phyloP scores from a whole-genome alignment of 2,888 invertebrate genomes.

The Leucophenga montana region DNA sequence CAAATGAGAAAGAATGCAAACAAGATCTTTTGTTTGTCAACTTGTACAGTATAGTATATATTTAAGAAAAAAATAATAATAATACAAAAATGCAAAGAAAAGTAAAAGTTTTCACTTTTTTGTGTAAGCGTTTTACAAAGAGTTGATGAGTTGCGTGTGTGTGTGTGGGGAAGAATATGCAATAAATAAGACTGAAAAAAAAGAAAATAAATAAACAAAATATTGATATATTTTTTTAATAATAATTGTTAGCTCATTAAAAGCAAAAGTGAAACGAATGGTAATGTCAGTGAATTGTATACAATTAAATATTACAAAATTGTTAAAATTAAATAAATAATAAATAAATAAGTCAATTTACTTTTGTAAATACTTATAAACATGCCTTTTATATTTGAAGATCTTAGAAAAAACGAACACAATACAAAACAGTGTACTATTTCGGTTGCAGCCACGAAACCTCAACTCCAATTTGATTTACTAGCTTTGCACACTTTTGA shows the following conservation, averaged over 20 bases:
- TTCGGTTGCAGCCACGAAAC: too few species aligned
- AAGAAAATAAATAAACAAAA: slow-evolving; percentile 1
- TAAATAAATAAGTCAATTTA: too few species aligned
- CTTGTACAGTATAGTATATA: background rate
- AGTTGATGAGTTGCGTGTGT: too few species aligned
- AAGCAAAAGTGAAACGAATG: slow-evolving; percentile 8
- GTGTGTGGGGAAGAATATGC: background rate
- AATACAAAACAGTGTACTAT: too few species aligned
- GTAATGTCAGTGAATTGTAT: background rate
- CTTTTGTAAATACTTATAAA: too few species aligned
- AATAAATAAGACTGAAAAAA: slow-evolving; percentile 2
- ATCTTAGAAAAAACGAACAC: too few species aligned
- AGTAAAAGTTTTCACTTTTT: background rate
- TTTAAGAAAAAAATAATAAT: slow-evolving; percentile 48
- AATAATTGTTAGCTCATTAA: background rate
- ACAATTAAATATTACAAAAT: too few species aligned
- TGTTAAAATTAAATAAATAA: too few species aligned
- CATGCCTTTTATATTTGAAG: too few species aligned
- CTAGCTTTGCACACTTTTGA: too few species aligned
- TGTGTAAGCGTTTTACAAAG: background rate
- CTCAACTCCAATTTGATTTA: too few species aligned
- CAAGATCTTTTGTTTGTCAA: slow-evolving; percentile 11
- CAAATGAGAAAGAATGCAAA: slow-evolving; percentile 17
- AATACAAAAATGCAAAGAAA: slow-evolving; percentile 37
- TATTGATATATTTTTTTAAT: background rate